Percentiles rank a stretch among this genome's conserved stretches.
Evolutionary conservation across 2,888 invertebrate species (phyloP).

Genomic region (Luffia ferchaultella): DNA sequence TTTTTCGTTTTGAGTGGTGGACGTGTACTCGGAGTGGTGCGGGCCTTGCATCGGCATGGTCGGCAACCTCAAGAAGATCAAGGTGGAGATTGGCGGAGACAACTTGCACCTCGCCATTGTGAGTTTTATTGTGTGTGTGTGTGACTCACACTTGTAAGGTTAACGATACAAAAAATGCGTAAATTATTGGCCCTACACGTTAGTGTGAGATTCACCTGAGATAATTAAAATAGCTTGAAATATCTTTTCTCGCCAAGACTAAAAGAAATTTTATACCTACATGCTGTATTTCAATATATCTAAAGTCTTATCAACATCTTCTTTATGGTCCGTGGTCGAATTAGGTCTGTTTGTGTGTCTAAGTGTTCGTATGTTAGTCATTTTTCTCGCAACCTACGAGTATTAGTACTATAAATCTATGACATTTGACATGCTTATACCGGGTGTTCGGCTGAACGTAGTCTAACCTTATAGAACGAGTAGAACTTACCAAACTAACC

Average conservation of each 20-base stretch:
- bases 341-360: neutral
- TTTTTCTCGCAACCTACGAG: neutral
- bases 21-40: constrained; percentile 92
- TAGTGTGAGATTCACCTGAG: neutral
- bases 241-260: too few relatives aligned
- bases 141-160: neutral
- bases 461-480: too few relatives aligned
- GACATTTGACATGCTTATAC: too few relatives aligned
- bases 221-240: neutral
- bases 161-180: neutral
- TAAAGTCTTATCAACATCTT: too few relatives aligned
- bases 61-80: constrained; percentile 83
- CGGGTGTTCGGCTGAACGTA: too few relatives aligned
- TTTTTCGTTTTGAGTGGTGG: constrained; percentile 73
- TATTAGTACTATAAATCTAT: too few relatives aligned
- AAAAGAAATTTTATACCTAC: too few relatives aligned
- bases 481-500: too few relatives aligned
- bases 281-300: neutral
- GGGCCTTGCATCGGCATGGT: constrained; percentile 90
- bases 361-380: constrained; percentile 1
- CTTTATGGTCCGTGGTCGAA: too few relatives aligned
- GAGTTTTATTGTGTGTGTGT: constrained; percentile 30
- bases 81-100: constrained; percentile 88
- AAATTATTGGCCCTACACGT: neutral
- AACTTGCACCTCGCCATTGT: constrained; percentile 80